Percentiles rank a stretch among this genome's conserved stretches.
Conservation (phyloP, 2,113 vertebrate species). For the Leptobrachium ailaonicum region DNA sequence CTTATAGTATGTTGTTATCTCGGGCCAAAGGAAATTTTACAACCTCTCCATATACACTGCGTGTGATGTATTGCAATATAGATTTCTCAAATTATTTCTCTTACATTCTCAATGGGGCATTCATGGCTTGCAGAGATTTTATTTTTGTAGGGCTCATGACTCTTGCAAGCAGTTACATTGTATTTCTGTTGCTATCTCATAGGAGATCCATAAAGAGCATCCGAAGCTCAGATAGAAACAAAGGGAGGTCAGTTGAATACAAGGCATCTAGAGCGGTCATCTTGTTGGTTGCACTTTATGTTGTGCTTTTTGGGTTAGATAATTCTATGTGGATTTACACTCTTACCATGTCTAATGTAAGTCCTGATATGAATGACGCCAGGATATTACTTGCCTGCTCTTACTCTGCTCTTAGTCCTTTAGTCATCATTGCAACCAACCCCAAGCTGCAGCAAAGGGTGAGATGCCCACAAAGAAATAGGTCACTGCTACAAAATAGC, state of each 20-base stretch:
- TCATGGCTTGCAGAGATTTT: constrained; percentile 24
- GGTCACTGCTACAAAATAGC: neutral
- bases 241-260: constrained; percentile 22
- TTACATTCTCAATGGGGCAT: constrained; percentile 27
- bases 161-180: constrained; percentile 28
- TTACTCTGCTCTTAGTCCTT: constrained; percentile 24
- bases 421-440: constrained; percentile 15
- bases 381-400: constrained; percentile 17
- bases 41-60: constrained; percentile 26
- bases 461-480: neutral
- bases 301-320: constrained; percentile 25
- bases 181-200: constrained; percentile 32
- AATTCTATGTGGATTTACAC: constrained; percentile 33
- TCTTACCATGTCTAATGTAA: constrained; percentile 16
- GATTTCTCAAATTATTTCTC: constrained; percentile 15
- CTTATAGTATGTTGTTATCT: constrained; percentile 22
- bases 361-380: constrained; percentile 12
- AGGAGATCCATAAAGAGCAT: constrained; percentile 20
- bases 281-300: constrained; percentile 22
- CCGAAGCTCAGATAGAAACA: constrained; percentile 26
- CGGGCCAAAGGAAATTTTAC: constrained; percentile 23
- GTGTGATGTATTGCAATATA: constrained; percentile 35
- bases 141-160: constrained; percentile 36
- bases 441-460: constrained; percentile 19
- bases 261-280: constrained; percentile 39